These are phyloP conservation scores for Thecophora atra DNA, from an alignment of 2,888 invertebrate genomes.

Conservation along the genomic window DNA sequence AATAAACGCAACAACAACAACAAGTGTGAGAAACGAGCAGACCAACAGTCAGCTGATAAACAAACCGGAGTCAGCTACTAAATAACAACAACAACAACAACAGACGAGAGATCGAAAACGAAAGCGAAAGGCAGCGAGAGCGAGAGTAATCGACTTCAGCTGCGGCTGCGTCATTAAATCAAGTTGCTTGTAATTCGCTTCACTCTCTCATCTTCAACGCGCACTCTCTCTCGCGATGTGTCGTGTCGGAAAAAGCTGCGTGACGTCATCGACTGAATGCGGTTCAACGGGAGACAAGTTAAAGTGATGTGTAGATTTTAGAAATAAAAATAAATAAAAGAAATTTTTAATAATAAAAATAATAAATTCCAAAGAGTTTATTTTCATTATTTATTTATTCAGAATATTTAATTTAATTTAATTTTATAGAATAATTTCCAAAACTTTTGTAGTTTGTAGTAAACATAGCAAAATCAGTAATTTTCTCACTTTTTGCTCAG, in stretches of 20 bases:
- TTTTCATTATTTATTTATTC: background rate
- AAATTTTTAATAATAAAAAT: background rate
- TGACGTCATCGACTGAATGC: constrained; percentile 21
- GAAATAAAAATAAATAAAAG: background rate
- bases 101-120: constrained; percentile 45
- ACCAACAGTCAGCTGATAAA: constrained; percentile 33
- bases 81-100: constrained; percentile 14
- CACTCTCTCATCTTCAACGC: background rate
- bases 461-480: too few relatives aligned
- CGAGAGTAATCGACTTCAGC: constrained; percentile 37
- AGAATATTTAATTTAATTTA: background rate
- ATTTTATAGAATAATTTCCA: background rate
- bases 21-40: constrained; percentile 22
- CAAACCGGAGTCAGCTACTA: background rate
- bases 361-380: background rate
- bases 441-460: background rate
- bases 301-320: constrained; percentile 37
- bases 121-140: constrained; percentile 37
- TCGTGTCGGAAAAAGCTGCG: background rate
- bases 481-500: constrained; percentile 15
- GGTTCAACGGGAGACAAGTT: constrained; percentile 37
- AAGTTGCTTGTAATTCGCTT: background rate
- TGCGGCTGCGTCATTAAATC: background rate
- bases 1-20: background rate
- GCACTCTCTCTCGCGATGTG: background rate